Evolutionary conservation across 2,888 invertebrate species (phyloP).

Genomic region (Scaptomyza cyrtandrae): DNA sequence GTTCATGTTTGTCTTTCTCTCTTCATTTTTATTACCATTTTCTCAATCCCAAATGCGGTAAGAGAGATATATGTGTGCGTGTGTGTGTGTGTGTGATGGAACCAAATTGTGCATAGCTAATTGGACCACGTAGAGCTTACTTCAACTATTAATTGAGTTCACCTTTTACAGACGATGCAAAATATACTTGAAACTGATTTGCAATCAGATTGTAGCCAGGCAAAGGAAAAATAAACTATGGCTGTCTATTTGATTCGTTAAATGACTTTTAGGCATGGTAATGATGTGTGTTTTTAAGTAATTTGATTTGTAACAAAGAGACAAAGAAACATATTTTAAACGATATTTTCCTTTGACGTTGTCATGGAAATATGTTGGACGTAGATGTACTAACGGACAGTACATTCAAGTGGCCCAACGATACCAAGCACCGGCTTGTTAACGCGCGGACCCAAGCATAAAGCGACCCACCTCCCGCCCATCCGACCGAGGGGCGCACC

Average conservation of each 20-base stretch:
- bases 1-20: conserved; percentile 3
- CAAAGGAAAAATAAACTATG: too few species aligned
- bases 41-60: conserved; percentile 45
- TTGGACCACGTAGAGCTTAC: conserved; percentile 48
- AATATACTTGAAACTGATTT: conserved; percentile 5
- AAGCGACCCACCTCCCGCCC: too few species aligned
- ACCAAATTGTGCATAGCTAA: conserved; percentile 54
- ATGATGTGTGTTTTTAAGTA: background rate
- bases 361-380: too few species aligned
- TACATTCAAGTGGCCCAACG: too few species aligned
- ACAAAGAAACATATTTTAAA: background rate
- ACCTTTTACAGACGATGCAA: conserved; percentile 19
- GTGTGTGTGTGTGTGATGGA: conserved; percentile 33
- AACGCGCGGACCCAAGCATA: too few species aligned
- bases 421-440: too few species aligned
- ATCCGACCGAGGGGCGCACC: too few species aligned
- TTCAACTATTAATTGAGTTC: conserved; percentile 52
- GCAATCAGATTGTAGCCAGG: background rate
- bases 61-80: background rate
- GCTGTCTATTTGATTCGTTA: background rate
- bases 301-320: background rate
- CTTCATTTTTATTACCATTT: conserved; percentile 53
- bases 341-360: too few species aligned
- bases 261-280: background rate
- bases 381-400: too few species aligned